A percentile compares a stretch with the other conserved stretches of the same genome.
Conservation (phyloP, 2,797 vertebrate species). For the Gallinago solitaria region DNA sequence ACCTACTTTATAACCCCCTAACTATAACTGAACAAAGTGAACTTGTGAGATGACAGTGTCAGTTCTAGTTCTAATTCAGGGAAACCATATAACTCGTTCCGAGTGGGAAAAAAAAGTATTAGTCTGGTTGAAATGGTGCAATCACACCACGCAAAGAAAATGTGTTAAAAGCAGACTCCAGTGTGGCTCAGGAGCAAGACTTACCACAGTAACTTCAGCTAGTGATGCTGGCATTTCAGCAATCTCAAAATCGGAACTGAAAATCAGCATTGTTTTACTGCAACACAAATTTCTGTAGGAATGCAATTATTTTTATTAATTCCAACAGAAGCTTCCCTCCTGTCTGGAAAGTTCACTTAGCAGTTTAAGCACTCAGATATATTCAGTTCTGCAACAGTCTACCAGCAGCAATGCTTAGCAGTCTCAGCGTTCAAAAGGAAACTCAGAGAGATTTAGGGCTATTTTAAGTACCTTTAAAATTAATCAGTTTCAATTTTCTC, state of each 20-base stretch:
- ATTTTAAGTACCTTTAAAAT: background rate
- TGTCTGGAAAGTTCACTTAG: background rate
- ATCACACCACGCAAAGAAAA: background rate
- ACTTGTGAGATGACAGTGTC: background rate
- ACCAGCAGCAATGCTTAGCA: background rate
- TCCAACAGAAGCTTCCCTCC: background rate
- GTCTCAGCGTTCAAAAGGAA: background rate
- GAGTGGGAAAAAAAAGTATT: background rate
- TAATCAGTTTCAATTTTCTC: background rate
- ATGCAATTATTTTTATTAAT: background rate
- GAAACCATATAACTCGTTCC: background rate
- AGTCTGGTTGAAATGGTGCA: background rate
- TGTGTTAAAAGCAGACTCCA: background rate
- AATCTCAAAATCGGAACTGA: background rate
- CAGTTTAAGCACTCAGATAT: background rate
- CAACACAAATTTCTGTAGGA: background rate
- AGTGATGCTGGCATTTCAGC: background rate
- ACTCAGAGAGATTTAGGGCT: background rate
- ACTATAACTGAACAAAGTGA: constrained; percentile 12
- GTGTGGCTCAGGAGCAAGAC: background rate
- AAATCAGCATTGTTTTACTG: background rate
- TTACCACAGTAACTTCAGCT: background rate
- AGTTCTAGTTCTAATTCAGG: background rate
- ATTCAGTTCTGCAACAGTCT: background rate
- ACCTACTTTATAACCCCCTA: background rate